Evolutionary conservation across 1,140 invertebrate genomes (phyloP).

Genomic region (Temnothorax nylanderi): DNA sequence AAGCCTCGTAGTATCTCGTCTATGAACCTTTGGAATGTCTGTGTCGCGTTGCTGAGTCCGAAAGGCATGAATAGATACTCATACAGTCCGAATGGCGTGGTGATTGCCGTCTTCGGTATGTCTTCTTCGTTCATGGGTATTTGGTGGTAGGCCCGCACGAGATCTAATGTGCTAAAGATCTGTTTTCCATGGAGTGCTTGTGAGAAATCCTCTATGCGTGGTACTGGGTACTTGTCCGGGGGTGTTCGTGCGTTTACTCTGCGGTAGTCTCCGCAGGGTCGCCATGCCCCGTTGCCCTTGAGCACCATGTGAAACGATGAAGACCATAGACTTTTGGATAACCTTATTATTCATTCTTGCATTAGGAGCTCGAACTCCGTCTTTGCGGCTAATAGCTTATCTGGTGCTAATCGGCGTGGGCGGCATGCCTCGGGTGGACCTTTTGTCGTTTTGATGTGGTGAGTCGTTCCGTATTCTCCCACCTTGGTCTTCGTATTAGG

Average conservation of each 20-base stretch:
- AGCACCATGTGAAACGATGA: constrained; percentile 69
- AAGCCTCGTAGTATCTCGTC: neutral
- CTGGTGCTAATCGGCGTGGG: constrained; percentile 78
- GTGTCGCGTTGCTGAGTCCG: neutral
- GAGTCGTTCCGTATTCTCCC: too few species aligned
- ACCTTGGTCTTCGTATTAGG: too few species aligned
- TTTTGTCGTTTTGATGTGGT: too few species aligned
- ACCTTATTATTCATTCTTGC: constrained; percentile 67
- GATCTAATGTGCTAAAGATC: neutral
- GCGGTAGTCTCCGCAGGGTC: neutral
- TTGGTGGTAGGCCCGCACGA: neutral
- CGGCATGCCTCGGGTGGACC: too few species aligned
- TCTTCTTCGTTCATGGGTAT: neutral
- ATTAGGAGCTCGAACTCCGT: constrained; percentile 67
- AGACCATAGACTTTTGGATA: constrained; percentile 74
- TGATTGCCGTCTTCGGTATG: neutral
- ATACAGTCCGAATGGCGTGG: neutral
- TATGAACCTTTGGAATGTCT: neutral
- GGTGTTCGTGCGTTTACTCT: constrained; percentile 80
- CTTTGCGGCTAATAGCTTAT: constrained; percentile 66
- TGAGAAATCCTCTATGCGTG: neutral
- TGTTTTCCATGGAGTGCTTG: neutral
- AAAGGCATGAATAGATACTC: neutral
- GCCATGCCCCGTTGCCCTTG: neutral
- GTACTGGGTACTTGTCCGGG: neutral